Conservation (phyloP, 1,140 invertebrate species). For the Apocrypta bakeri region DNA sequence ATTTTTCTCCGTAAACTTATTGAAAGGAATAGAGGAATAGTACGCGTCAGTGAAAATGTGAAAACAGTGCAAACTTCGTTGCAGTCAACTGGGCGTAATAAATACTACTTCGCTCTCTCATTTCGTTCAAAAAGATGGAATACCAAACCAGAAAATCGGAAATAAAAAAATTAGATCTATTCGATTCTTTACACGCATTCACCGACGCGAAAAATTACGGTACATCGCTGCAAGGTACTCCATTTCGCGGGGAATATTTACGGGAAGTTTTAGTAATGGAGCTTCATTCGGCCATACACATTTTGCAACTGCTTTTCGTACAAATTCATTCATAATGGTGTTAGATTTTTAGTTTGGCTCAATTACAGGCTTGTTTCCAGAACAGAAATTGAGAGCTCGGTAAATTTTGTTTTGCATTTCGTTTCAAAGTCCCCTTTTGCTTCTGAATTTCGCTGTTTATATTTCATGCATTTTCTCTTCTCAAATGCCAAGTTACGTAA, state of each 20-base stretch:
- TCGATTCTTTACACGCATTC: neutral
- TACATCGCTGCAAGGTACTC: neutral
- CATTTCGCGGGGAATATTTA: too few species aligned
- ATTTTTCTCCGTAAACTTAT: too few species aligned
- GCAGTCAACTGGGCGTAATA: neutral
- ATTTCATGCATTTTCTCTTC: too few species aligned
- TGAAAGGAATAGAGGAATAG: too few species aligned
- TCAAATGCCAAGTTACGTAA: too few species aligned
- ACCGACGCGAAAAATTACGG: neutral
- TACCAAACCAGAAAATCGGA: neutral
- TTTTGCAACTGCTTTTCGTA: neutral
- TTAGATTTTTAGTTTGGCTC: neutral
- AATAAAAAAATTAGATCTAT: conserved; percentile 3
- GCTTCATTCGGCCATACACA: too few species aligned
- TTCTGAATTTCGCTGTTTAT: too few species aligned
- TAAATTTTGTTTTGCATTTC: too few species aligned
- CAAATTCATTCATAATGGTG: neutral
- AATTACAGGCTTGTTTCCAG: neutral
- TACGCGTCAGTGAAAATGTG: too few species aligned
- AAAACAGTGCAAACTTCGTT: neutral
- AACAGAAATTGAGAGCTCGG: too few species aligned
- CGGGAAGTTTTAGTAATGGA: too few species aligned
- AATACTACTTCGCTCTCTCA: neutral
- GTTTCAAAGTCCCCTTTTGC: too few species aligned
- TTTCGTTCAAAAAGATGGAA: neutral